Evolutionary conservation across 1,140 invertebrate genomes (phyloP).

Genomic region (Bradynema listronoti): DNA sequence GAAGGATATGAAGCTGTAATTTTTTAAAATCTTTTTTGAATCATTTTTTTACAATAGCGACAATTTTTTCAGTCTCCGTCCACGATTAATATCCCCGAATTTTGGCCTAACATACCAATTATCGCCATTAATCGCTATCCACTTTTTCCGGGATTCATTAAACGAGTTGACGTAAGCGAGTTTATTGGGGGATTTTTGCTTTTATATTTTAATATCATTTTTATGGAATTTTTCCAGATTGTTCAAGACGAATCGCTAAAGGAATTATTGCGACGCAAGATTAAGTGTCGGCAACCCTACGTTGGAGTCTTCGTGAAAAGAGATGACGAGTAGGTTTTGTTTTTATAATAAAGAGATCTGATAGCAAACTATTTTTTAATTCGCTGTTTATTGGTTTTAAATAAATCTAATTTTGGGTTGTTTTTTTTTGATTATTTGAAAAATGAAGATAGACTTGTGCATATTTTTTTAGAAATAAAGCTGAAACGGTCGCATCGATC

Average conservation of each 20-base stretch:
- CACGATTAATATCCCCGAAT: conserved; percentile 75
- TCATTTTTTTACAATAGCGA: not conserved
- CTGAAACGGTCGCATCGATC: conserved; percentile 72
- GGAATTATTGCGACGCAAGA: conserved; percentile 82
- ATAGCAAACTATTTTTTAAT: not conserved
- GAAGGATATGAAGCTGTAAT: conserved; percentile 1
- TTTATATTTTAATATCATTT: not conserved
- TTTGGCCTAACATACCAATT: conserved; percentile 88
- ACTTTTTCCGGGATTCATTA: conserved; percentile 94
- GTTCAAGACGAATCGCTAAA: conserved; percentile 79
- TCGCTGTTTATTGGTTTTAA: not conserved
- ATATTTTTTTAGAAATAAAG: conserved; percentile 43
- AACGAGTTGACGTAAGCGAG: conserved; percentile 85
- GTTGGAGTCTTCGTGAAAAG: conserved; percentile 93
- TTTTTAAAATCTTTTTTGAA: not conserved
- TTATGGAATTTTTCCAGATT: conserved; percentile 43
- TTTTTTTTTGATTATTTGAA: not conserved
- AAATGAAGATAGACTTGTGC: conserved; percentile 24
- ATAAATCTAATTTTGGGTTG: too few species aligned
- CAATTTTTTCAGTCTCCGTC: conserved; percentile 17
- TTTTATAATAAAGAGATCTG: conserved; percentile 26
- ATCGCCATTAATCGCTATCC: conserved; percentile 88
- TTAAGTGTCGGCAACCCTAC: conserved; percentile 90
- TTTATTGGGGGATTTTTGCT: too few species aligned
- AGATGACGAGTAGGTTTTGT: conserved; percentile 69